Conservation (phyloP, 30 jellyfish, hydroid and myxozoan genomes). For the Aurelia aurita complex sp. Pacific region DNA sequence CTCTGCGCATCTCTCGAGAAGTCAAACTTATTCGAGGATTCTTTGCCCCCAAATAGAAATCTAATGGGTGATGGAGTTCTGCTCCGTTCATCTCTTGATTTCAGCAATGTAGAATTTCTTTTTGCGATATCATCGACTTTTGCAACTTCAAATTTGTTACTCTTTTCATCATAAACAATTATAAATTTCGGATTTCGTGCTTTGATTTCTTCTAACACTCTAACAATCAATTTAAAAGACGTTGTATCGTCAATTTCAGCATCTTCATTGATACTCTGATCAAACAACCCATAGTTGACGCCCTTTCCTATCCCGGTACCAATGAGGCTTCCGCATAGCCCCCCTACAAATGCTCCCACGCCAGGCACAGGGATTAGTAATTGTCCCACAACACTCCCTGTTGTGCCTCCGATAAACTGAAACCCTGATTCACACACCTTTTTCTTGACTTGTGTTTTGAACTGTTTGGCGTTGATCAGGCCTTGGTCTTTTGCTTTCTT, state of each 20-base stretch:
- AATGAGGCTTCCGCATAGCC: slow-evolving; percentile 95
- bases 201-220: slow-evolving; percentile 24
- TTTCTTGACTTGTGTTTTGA: slow-evolving; percentile 74
- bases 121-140: slow-evolving; percentile 21
- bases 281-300: slow-evolving; percentile 89
- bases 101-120: not conserved
- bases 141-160: slow-evolving; percentile 35
- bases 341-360: slow-evolving; percentile 98
- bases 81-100: not conserved
- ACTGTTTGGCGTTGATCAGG: slow-evolving; percentile 74
- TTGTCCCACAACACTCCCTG: slow-evolving; percentile 99
- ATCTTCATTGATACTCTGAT: slow-evolving; percentile 10
- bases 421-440: slow-evolving; percentile 96
- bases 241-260: not conserved
- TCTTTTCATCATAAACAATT: slow-evolving; percentile 60
- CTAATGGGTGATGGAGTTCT: not conserved
- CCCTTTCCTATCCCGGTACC: slow-evolving; percentile 99
- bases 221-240: slow-evolving; percentile 9
- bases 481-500: slow-evolving; percentile 88
- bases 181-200: slow-evolving; percentile 51
- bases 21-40: not conserved
- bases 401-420: slow-evolving; percentile 98
- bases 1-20: not conserved
- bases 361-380: slow-evolving; percentile 94
- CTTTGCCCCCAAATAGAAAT: not conserved